Percentiles rank a stretch among this genome's conserved stretches.
Evolutionary conservation across 2,113 vertebrate genomes (phyloP).

Genomic region (Elanoides forficatus): DNA sequence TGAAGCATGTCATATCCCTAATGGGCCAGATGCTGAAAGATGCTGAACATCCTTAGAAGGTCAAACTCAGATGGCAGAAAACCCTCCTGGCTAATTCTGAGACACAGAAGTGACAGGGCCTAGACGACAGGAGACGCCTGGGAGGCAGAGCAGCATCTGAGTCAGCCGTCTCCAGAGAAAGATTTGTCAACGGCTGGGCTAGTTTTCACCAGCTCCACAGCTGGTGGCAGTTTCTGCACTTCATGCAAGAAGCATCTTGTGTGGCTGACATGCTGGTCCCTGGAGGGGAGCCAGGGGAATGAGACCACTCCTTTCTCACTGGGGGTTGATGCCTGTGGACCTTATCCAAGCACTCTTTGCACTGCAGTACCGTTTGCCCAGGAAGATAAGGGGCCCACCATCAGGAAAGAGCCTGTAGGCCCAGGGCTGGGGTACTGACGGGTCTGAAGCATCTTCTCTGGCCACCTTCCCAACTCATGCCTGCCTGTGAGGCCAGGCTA

Average conservation of each 20-base stretch:
- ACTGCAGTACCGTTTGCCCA: background rate
- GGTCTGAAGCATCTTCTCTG: background rate
- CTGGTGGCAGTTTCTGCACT: conserved; percentile 38
- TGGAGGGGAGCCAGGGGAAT: background rate
- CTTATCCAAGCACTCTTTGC: background rate
- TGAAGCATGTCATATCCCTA: background rate
- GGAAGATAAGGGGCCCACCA: background rate
- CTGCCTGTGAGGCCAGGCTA: background rate
- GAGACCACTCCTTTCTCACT: background rate
- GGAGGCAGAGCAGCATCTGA: conserved; percentile 30
- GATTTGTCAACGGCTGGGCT: background rate
- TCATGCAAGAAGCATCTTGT: background rate
- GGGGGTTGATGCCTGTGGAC: background rate
- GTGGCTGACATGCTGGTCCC: conserved; percentile 7
- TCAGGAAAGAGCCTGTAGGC: background rate
- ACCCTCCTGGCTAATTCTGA: background rate
- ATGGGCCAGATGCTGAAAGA: conserved; percentile 39
- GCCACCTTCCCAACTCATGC: background rate
- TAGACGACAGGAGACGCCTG: background rate
- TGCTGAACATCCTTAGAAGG: conserved; percentile 49
- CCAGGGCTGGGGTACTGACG: background rate
- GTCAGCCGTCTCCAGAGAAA: background rate
- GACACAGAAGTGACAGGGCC: background rate
- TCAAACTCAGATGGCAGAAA: conserved; percentile 26
- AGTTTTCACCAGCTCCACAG: conserved; percentile 22